Base-by-base conservation (phyloP, 35 echinoderm and acorn worm genomes). In the Stichopus chloronotus region DNA sequence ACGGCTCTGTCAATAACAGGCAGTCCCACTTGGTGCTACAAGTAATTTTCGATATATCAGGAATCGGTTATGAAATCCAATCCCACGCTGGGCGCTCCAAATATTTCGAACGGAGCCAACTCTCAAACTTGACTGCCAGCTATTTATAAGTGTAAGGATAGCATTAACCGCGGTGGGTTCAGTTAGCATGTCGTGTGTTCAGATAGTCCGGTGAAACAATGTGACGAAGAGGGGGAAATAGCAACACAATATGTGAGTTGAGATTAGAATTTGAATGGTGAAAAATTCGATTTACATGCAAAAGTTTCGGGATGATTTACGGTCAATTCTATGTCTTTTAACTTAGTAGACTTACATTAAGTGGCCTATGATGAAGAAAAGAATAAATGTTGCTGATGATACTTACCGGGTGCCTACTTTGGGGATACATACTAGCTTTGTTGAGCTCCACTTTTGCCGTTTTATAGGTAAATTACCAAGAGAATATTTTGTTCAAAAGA, bases 361-460 rank as follows among this genome's bases (percentile, higher is more conserved):
- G 52, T 78, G 52, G 76, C 76, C 52, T 78, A 21, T 56, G 10
- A 53, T 14, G 19, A 76, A 14, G n/a, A 56, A 78, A 92, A 92
- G 16, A 92, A 78, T 80, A 55, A 7, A 92, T 53, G 22, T 56
- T 55, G 56, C 53, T 87, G 55, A 22, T 52, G 57, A 79, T 52
- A 97, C 96, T 97, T 95, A 97, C 96, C 91, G 96, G 92, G 90
- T 97, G 96, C 87, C 96, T 95, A 56, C 91, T 97, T 91, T 90
- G 96, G 24, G 93, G 96, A 91, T 97, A 97, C 96, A 97, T 96
- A 77, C 4, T 72, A 24, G 72, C 60, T 92, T 88, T 78, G 74
- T 78, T 79, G 91, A 81, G 86, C 78, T 94, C 86, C 93, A 94
- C 94, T 55, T 92, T 89, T 65, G 87, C 87, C 82, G 55, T 53